Evolutionary conservation across 2,888 invertebrate species (phyloP).

Genomic region (Pardosa pseudoannulata): DNA sequence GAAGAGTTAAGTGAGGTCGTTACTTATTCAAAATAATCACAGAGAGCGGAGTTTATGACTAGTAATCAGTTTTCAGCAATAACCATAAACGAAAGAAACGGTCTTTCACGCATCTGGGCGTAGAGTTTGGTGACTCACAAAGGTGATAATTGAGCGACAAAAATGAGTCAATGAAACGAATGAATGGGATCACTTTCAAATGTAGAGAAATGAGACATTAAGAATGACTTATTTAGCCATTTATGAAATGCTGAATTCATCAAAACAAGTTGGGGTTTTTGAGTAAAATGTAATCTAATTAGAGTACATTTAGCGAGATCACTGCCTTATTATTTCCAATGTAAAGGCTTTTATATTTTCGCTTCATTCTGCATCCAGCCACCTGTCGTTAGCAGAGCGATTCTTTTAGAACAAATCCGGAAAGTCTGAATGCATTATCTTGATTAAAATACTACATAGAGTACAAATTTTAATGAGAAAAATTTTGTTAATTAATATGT

Average conservation of each 20-base stretch:
- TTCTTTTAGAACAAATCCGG: no score
- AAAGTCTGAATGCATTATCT: no score
- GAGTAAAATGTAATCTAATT: no score
- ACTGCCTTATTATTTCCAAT: no score
- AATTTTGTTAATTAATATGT: no score
- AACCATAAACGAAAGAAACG: neutral
- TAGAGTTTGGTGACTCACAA: neutral
- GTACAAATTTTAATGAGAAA: no score
- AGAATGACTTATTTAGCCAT: neutral
- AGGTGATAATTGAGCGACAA: neutral
- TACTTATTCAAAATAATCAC: neutral
- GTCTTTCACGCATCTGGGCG: neutral
- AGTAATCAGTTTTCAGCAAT: neutral
- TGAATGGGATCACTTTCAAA: neutral
- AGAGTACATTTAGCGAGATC: no score
- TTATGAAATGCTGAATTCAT: slow-evolving; percentile 2
- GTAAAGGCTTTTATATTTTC: neutral
- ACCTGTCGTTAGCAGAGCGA: no score
- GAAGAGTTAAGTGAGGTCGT: neutral
- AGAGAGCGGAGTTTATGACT: neutral
- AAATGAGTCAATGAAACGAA: neutral
- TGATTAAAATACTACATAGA: no score
- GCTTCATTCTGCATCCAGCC: no score
- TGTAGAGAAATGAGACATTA: neutral
- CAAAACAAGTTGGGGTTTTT: neutral